These are phyloP conservation scores for Trachops cirrhosus DNA, from an alignment of 2,797 vertebrate genomes.

Conservation along the genomic window DNA sequence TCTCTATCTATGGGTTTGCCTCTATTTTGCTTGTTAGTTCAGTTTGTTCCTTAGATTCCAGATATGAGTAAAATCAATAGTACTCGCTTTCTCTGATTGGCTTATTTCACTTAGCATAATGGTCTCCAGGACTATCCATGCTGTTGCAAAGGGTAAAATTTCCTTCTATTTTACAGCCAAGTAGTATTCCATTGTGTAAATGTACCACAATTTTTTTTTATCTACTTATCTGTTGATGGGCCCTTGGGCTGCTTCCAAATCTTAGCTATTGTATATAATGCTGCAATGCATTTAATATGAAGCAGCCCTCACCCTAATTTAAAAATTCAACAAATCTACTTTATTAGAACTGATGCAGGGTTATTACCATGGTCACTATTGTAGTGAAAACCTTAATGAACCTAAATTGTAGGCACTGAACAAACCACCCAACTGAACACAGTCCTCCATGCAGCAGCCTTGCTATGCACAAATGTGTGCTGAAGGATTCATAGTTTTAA, in stretches of 20 bases:
- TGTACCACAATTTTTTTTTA: not conserved
- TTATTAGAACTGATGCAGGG: not conserved
- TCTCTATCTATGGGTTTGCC: not conserved
- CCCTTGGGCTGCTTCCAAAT: not conserved
- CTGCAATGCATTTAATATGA: not conserved
- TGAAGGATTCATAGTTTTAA: not conserved
- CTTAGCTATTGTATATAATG: not conserved
- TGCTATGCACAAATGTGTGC: not conserved
- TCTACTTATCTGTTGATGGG: not conserved
- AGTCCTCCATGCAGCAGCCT: not conserved
- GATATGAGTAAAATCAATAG: too few relatives aligned
- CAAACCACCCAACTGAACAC: not conserved
- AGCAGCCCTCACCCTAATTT: not conserved
- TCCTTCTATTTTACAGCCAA: not conserved
- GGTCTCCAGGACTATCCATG: not conserved
- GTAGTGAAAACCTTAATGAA: not conserved
- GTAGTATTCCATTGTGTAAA: not conserved
- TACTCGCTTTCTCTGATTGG: not conserved
- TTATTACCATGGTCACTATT: not conserved
- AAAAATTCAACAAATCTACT: not conserved
- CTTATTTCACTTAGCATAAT: not conserved
- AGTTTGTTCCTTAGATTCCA: not conserved
- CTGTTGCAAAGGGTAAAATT: not conserved
- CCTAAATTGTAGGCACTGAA: not conserved
- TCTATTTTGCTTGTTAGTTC: not conserved